These are phyloP conservation scores for Eospalax fontanierii DNA, from an alignment of 2,797 vertebrate species.

Conservation along the genomic window DNA sequence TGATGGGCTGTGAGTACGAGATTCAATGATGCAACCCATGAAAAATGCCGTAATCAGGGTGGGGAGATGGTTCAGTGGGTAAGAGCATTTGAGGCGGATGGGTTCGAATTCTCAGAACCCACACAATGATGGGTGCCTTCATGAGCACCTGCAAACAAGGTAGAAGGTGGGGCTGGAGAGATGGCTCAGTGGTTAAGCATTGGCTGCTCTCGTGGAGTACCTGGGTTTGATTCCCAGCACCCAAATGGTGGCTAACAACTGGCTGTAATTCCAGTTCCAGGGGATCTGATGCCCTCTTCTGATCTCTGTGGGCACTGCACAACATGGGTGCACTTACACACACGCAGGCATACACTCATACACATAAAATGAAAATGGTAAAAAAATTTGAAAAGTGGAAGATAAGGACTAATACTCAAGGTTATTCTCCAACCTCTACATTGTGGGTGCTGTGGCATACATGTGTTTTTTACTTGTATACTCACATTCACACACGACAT, in stretches of 20 bases:
- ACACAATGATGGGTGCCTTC: background rate
- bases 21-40: background rate
- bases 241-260: too few species aligned
- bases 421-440: background rate
- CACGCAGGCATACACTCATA: too few species aligned
- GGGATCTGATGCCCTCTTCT: too few species aligned
- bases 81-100: background rate
- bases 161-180: too few species aligned
- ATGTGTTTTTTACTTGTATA: background rate
- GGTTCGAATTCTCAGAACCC: background rate
- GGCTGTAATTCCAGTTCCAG: too few species aligned
- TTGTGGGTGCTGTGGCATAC: background rate
- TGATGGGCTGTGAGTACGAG: background rate
- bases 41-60: background rate
- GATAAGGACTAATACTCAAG: background rate
- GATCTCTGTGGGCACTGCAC: too few species aligned
- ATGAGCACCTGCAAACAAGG: background rate
- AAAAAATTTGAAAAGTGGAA: too few species aligned
- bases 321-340: too few species aligned
- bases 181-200: too few species aligned
- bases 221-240: too few species aligned
- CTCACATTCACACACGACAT: background rate
- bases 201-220: too few species aligned
- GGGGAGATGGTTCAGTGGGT: background rate
- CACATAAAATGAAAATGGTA: too few species aligned